A percentile compares a stretch with the other conserved stretches of the same genome.
Evolutionary conservation across 2,797 vertebrate species (phyloP).

Genomic region (Pangasius krempfi): DNA sequence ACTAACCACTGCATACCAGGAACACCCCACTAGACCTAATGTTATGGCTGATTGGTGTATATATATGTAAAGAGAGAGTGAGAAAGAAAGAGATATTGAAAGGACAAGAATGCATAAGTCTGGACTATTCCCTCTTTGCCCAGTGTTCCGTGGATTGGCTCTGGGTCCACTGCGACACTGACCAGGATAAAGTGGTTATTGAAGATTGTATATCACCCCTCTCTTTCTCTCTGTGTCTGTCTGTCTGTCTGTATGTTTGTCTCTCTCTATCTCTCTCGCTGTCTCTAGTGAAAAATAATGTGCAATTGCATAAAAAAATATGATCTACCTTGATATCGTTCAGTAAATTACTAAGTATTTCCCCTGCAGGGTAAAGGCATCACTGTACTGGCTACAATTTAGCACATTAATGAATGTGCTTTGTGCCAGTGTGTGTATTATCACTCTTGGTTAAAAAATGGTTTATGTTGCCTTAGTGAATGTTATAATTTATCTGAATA

Average conservation of each 20-base stretch:
- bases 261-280: not conserved
- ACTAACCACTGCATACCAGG: too few relatives aligned
- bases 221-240: not conserved
- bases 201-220: not conserved
- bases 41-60: too few relatives aligned
- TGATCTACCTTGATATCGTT: not conserved
- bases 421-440: not conserved
- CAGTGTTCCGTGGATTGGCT: not conserved
- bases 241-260: not conserved
- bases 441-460: not conserved
- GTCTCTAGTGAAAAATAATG: not conserved
- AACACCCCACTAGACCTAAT: too few relatives aligned
- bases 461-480: not conserved
- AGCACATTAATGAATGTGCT: not conserved
- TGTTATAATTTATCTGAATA: not conserved
- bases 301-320: not conserved
- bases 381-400: not conserved
- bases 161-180: not conserved
- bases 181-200: not conserved
- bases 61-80: too few relatives aligned
- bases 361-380: not conserved
- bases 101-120: not conserved
- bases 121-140: not conserved
- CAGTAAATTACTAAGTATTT: not conserved
- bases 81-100: not conserved